Percentiles rank a stretch among this genome's conserved stretches.
Conservation (phyloP, 2,888 invertebrate genomes). For the Mesorhabditis sp. region DNA sequence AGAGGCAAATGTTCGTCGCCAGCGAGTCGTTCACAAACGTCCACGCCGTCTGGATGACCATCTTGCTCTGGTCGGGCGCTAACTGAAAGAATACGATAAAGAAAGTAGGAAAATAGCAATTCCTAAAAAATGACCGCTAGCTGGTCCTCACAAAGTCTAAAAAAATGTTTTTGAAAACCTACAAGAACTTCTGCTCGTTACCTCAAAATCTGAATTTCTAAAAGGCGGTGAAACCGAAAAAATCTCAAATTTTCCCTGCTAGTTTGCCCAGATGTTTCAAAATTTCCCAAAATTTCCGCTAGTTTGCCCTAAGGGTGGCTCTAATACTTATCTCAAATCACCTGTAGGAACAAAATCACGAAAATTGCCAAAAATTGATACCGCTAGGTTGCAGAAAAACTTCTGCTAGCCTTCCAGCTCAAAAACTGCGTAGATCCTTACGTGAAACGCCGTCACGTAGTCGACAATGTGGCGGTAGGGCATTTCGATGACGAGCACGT, state of each 20-base stretch:
- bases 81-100: neutral
- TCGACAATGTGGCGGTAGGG: neutral
- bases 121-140: too few relatives aligned
- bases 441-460: neutral
- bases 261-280: too few relatives aligned
- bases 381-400: too few relatives aligned
- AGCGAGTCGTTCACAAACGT: constrained; percentile 97
- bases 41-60: constrained; percentile 98
- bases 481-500: constrained; percentile 80
- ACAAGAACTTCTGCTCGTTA: neutral
- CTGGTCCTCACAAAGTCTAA: neutral
- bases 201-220: neutral
- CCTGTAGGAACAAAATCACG: too few relatives aligned
- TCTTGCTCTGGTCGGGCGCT: constrained; percentile 15
- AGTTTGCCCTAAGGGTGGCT: too few relatives aligned
- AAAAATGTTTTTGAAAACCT: neutral
- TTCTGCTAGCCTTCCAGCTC: constrained; percentile 5
- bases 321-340: too few relatives aligned
- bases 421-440: too few relatives aligned
- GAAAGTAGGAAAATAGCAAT: neutral
- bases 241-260: too few relatives aligned
- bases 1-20: constrained; percentile 89
- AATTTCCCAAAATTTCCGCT: too few relatives aligned
- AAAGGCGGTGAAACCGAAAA: neutral
- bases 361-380: too few relatives aligned